Conservation (phyloP, 2,797 vertebrate species). For the Sciurus carolinensis region DNA sequence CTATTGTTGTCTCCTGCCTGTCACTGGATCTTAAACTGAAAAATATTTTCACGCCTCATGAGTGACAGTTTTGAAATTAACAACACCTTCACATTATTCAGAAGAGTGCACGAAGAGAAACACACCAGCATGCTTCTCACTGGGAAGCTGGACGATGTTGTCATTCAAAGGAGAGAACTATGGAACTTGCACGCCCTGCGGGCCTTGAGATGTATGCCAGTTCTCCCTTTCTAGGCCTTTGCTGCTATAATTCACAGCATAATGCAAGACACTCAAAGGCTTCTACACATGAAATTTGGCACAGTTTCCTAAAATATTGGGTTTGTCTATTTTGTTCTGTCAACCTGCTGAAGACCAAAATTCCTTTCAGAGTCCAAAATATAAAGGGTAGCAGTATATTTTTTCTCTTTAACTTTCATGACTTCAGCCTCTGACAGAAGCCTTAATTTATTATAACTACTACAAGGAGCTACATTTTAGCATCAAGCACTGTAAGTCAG, state of each 20-base stretch:
- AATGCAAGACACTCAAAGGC: conserved; percentile 60
- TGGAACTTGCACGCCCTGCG: conserved; percentile 1
- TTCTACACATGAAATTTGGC: conserved; percentile 77
- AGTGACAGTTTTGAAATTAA: conserved; percentile 89
- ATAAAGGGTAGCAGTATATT: conserved; percentile 70
- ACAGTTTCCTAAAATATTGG: conserved; percentile 78
- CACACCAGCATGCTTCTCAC: conserved; percentile 65
- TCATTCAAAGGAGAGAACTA: conserved; percentile 76
- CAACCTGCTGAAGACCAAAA: conserved; percentile 79
- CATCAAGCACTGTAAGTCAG: conserved; percentile 64
- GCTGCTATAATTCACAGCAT: conserved; percentile 80
- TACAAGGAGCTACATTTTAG: conserved; percentile 80
- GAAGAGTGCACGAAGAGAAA: conserved; percentile 77
- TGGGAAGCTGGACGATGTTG: conserved; percentile 73
- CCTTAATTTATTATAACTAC: conserved; percentile 83
- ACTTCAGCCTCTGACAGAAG: conserved; percentile 70
- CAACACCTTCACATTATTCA: conserved; percentile 82
- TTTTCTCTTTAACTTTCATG: conserved; percentile 79
- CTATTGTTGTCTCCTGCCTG: conserved; percentile 65
- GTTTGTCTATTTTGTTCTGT: conserved; percentile 84
- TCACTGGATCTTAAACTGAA: conserved; percentile 78
- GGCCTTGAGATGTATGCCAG: conserved; percentile 69
- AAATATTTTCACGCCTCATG: conserved; percentile 78
- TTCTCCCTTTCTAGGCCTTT: conserved; percentile 75
- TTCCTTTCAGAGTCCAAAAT: conserved; percentile 75